Evolutionary conservation across 2,797 vertebrate species (phyloP), one percentile per base, ranked within the genome.

Genomic region (Pyrocephalus nanus): DNA sequence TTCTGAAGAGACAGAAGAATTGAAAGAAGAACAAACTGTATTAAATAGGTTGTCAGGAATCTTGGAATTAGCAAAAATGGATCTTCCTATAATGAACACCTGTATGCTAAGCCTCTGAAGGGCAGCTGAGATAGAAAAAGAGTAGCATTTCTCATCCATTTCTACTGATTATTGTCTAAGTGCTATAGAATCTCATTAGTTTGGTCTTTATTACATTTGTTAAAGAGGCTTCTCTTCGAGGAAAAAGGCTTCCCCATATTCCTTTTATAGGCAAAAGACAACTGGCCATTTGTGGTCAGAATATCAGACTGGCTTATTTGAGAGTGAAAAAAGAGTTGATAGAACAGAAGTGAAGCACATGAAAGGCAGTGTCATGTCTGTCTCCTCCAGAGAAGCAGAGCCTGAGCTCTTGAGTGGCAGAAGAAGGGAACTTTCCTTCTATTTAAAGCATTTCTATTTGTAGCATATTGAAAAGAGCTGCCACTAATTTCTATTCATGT

Each of bases 381-480:
- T 72, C 70, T 90, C 64, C 64, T 87, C 70, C 60, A 61, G 43
- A 92, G 76, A 64, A 88, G 73, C 62, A 62, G 43, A 78, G 72
- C 23, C 58, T 86, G 51, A 72, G 76, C 47, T 88, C 69, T 81
- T 61, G n/a, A 88, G 58, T 86, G 34, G n/a, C 65, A 84, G 78
- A 77, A 73, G 66, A 92, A 80, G 47, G 79, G 79, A 95, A 84
- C 38, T 92, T 94, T 90, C 75, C 25, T 74, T 86, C 86, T 88
- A 74, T 92, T 88, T 84, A 81, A 86, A 81, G 73, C 79, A 55
- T 32, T 90, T 94, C 90, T 96, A 86, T 91, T 92, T 95, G 62
- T 53, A 67, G 76, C 12, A 4, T 32, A 42, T 42, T 51, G 57
- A 69, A 81, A 92, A 86, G 71, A 93, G 32, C 58, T 80, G 62